Evolutionary conservation across 2,797 vertebrate species (phyloP).

Genomic region (Cirrhinus molitorella): DNA sequence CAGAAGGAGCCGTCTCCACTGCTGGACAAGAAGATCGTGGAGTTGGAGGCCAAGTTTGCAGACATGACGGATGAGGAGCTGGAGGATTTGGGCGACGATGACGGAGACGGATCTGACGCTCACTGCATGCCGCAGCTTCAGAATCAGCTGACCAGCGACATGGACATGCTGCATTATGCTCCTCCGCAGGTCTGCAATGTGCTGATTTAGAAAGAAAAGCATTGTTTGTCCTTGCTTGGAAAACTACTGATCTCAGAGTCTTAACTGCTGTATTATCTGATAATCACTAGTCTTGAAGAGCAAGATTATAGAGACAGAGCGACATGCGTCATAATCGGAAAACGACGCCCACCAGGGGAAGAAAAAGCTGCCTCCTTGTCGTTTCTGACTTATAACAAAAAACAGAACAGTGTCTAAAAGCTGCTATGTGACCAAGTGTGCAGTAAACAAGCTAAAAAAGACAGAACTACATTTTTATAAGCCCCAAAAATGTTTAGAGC

Average conservation of each 20-base stretch:
- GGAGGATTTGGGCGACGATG: slow-evolving; percentile 96
- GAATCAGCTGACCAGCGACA: slow-evolving; percentile 86
- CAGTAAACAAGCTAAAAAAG: no score
- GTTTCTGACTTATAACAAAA: no score
- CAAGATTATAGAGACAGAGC: no score
- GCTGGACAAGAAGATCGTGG: slow-evolving; percentile 95
- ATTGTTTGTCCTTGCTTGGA: not conserved
- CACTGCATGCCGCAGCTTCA: slow-evolving; percentile 90
- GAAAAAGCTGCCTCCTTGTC: no score
- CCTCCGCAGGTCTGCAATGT: slow-evolving; percentile 86
- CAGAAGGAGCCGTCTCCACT: slow-evolving; percentile 97
- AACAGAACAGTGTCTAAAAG: no score
- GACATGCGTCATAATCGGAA: no score
- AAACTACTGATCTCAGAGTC: not conserved
- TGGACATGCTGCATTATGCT: slow-evolving; percentile 94
- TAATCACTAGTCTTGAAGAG: not conserved
- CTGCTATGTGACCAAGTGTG: no score
- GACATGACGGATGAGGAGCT: slow-evolving; percentile 96
- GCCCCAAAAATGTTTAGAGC: no score
- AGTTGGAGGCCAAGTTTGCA: slow-evolving; percentile 97
- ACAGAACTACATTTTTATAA: no score
- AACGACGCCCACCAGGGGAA: no score
- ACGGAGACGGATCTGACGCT: slow-evolving; percentile 88
- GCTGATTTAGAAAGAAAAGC: not conserved
- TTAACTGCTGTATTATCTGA: not conserved